A percentile compares a stretch with the other conserved stretches of the same genome.
phyloP scores from a whole-genome alignment of 2,797 vertebrate species.

The Periparus ater region DNA sequence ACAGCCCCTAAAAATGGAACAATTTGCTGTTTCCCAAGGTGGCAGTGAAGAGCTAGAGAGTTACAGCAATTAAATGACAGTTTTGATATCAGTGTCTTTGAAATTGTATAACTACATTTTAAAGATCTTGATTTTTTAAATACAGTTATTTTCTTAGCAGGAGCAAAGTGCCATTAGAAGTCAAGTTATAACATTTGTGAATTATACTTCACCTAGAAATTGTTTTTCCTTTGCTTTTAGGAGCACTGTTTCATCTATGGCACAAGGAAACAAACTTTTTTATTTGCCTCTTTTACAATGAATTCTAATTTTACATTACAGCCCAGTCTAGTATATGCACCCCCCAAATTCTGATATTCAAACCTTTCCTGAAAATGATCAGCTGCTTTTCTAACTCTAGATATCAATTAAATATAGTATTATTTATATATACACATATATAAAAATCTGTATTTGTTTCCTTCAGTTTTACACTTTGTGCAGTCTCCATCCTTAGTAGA shows the following conservation, averaged over 20 bases:
- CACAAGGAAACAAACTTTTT: slow-evolving; percentile 42
- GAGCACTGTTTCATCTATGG: slow-evolving; percentile 44
- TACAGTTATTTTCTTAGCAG: slow-evolving; percentile 49
- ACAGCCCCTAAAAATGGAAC: not conserved
- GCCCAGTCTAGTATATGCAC: slow-evolving; percentile 15
- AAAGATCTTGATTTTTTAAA: slow-evolving; percentile 49
- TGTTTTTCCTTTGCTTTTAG: slow-evolving; percentile 56
- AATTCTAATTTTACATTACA: slow-evolving; percentile 38
- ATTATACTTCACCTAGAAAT: slow-evolving; percentile 46
- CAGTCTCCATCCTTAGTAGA: not conserved
- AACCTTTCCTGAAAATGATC: slow-evolving; percentile 9
- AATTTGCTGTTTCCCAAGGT: not conserved
- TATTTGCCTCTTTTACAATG: slow-evolving; percentile 51
- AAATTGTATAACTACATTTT: not conserved
- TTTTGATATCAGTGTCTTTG: not conserved
- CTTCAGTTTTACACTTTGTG: not conserved
- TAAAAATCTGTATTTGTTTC: not conserved
- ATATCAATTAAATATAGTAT: not conserved
- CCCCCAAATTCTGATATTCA: not conserved
- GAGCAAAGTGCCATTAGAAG: slow-evolving; percentile 23
- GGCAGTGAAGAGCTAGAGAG: not conserved
- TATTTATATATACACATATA: not conserved
- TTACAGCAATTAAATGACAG: not conserved
- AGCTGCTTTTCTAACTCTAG: not conserved
- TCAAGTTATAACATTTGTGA: slow-evolving; percentile 47